Base-by-base conservation (phyloP, 2,113 vertebrate species). In the Pseudorasbora parva region DNA sequence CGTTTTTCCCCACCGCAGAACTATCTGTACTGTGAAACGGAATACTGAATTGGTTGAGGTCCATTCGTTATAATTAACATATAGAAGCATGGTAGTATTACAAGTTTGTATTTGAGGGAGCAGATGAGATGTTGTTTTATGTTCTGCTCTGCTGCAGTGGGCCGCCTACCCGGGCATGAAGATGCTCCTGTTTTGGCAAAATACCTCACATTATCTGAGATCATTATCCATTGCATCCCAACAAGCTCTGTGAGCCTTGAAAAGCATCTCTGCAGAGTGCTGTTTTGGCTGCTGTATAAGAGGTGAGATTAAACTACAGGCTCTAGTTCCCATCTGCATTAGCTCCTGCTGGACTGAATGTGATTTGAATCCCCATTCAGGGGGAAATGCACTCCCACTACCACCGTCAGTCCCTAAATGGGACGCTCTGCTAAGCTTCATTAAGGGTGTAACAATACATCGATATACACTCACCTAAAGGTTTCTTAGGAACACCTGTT, bases 161-260 rank as follows among this genome's bases (percentile, higher is more conserved):
- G 71, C 74, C 25, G n/a, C 37, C 33, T 82, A 78, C 17, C 72
- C 57, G 78, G 80, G 84, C 84, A 83, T 69, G 82, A 85, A 88
- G 88, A 85, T 84, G 74, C 79, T 82, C 86, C 77, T 66, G 47
- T 88, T 84, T n/a, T 89, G 90, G 88, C 88, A 88, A 88, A 90
- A 82, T 85, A 88, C 89, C 91, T 89, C 84, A 90, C 88, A 90
- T 90, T 91, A 89, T 88, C 80, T 75, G 49, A 85, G 90, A 90
- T 91, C 90, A 88, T 90, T 91, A 92, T 92, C 90, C 90, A 82
- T 92, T 91, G 91, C 84, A 86, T 89, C 87, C 89, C 88, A 90
- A 90, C 86, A 89, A 90, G 89, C 88, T 87, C 83, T 87, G 81
- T 87, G 89, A 90, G 90, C 87, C 64, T 88, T 88, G 84, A 64